A percentile compares a stretch with the other conserved stretches of the same genome.
These are phyloP conservation scores for Ormia ochracea DNA, from an alignment of 2,888 invertebrate genomes.

Conservation along the genomic window DNA sequence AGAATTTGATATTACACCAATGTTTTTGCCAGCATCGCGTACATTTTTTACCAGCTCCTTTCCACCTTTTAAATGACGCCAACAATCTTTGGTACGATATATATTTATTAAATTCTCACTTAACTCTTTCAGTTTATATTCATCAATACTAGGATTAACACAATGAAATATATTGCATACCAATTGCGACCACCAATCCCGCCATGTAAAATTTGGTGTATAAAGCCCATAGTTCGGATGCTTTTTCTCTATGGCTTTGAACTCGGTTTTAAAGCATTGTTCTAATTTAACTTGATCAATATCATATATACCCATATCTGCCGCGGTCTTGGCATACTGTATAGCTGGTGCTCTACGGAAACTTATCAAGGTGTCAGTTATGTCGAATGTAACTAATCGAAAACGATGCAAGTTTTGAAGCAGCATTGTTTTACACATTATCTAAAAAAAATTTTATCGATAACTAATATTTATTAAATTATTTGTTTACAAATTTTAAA, in stretches of 20 bases:
- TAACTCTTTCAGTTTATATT: constrained; percentile 72
- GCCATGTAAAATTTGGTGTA: constrained; percentile 81
- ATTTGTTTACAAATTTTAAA: background rate
- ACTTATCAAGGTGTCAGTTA: constrained; percentile 90
- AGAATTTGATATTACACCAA: constrained; percentile 93
- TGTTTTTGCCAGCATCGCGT: constrained; percentile 67
- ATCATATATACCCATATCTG: constrained; percentile 79
- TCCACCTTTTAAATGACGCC: constrained; percentile 82
- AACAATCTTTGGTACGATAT: constrained; percentile 84
- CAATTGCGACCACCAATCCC: constrained; percentile 86
- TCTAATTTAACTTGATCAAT: constrained; percentile 71
- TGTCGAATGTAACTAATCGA: constrained; percentile 88
- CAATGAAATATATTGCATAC: constrained; percentile 70
- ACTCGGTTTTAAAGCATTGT: constrained; percentile 81
- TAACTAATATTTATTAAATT: background rate
- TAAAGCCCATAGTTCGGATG: constrained; percentile 88
- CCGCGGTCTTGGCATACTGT: constrained; percentile 84
- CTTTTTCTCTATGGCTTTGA: constrained; percentile 80
- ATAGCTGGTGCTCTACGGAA: constrained; percentile 82
- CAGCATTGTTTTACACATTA: constrained; percentile 67
- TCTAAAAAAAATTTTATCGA: constrained; percentile 42
- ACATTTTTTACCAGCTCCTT: constrained; percentile 79
- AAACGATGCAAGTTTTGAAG: constrained; percentile 71
- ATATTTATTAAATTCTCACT: constrained; percentile 81
- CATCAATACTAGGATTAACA: constrained; percentile 65